Conservation (phyloP, 2,797 vertebrate species). For the Perodicticus potto region DNA sequence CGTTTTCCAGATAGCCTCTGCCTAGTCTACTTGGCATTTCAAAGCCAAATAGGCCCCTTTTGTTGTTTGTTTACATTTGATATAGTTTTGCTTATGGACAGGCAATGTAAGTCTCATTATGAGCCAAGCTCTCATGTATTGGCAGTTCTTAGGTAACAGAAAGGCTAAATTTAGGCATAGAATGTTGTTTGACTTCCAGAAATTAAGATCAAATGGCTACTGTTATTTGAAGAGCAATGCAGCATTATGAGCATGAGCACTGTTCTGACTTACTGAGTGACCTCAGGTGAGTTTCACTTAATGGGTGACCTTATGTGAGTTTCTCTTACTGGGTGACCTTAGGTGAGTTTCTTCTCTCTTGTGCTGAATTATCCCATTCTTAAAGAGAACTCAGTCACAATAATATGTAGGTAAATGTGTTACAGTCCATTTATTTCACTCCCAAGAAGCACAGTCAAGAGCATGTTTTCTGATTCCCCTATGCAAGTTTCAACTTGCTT, state of each 20-base stretch:
- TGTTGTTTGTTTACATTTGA: neutral
- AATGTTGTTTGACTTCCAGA: neutral
- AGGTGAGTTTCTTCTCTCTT: neutral
- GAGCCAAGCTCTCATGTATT: neutral
- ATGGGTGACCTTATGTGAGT: neutral
- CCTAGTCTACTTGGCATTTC: neutral
- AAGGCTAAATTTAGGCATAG: neutral
- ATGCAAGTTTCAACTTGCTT: no score
- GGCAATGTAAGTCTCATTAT: neutral
- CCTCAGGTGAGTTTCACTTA: neutral
- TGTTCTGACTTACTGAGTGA: neutral
- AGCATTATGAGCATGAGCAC: neutral
- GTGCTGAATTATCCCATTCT: neutral
- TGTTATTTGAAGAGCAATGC: neutral
- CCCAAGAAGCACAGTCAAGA: no score
- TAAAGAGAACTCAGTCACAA: neutral
- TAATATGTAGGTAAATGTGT: neutral
- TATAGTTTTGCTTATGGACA: slow-evolving; percentile 4
- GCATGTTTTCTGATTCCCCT: no score
- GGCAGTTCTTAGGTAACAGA: neutral
- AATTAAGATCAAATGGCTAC: neutral
- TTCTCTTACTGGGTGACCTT: neutral
- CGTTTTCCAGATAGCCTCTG: neutral
- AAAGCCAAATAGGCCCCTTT: neutral
- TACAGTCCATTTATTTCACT: no score